These are phyloP conservation scores for Euura lappo DNA, from an alignment of 1,140 invertebrate genomes.

Conservation along the genomic window DNA sequence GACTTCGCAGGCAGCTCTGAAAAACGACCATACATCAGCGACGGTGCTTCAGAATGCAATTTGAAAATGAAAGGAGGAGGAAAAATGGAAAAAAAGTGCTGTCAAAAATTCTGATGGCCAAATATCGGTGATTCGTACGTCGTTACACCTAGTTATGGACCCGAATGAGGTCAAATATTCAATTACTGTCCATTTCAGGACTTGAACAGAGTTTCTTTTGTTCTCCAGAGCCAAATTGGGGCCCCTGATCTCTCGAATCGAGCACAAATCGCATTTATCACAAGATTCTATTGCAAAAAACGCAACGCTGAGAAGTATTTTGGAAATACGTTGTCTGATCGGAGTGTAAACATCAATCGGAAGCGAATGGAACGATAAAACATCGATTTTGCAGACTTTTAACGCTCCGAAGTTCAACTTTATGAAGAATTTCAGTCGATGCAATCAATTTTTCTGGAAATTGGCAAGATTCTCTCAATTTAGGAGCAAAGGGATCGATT, in stretches of 20 bases:
- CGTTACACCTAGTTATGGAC: constrained; percentile 2
- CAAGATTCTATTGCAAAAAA: too few relatives aligned
- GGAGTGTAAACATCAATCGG: too few relatives aligned
- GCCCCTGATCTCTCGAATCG: neutral
- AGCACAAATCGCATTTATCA: too few relatives aligned
- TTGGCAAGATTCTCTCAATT: neutral
- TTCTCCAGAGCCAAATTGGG: constrained; percentile 9
- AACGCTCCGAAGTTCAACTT: too few relatives aligned
- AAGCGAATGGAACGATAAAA: too few relatives aligned
- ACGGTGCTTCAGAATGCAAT: constrained; percentile 14
- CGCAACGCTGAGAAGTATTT: too few relatives aligned
- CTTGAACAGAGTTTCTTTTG: neutral
- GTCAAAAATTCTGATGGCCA: constrained; percentile 7
- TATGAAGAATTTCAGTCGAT: too few relatives aligned
- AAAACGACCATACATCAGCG: constrained; percentile 32
- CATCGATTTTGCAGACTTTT: too few relatives aligned
- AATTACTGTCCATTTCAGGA: too few relatives aligned
- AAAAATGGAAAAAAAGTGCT: constrained; percentile 18
- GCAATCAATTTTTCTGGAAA: too few relatives aligned
- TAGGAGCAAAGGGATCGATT: neutral
- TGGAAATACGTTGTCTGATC: too few relatives aligned
- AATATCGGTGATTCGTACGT: constrained; percentile 22
- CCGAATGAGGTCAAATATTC: neutral
- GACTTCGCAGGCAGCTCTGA: constrained; percentile 64
- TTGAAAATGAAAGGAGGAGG: constrained; percentile 10